Conservation (phyloP, 1,140 invertebrate species). For the Metaphire vulgaris region DNA sequence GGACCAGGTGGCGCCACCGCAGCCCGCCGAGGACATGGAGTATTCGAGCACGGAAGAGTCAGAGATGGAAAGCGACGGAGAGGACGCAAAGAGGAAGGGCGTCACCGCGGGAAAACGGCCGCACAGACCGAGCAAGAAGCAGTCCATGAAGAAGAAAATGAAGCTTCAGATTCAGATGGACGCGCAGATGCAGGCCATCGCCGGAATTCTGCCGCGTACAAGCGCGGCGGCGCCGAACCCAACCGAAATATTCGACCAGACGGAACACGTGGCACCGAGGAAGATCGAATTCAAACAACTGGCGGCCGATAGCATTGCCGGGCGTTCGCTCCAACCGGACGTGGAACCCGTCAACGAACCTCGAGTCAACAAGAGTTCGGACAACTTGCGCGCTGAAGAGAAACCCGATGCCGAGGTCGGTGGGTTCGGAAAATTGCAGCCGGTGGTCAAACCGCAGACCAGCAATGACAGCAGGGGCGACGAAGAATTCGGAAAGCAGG, state of each 20-base stretch:
- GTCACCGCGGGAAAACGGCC: background rate
- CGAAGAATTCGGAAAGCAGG: slow-evolving; percentile 32
- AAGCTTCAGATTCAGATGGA: slow-evolving; percentile 16
- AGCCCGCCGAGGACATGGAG: slow-evolving; percentile 32
- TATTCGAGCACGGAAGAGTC: slow-evolving; percentile 60
- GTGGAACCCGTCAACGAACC: background rate
- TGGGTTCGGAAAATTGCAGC: slow-evolving; percentile 35
- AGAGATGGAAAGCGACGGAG: slow-evolving; percentile 69
- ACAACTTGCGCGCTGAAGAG: slow-evolving; percentile 10
- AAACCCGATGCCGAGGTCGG: slow-evolving; percentile 36
- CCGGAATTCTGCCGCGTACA: slow-evolving; percentile 6
- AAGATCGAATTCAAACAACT: slow-evolving; percentile 65
- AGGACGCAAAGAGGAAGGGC: slow-evolving; percentile 37
- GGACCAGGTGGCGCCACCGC: slow-evolving; percentile 16
- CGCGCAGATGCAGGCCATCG: slow-evolving; percentile 14
- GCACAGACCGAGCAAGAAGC: background rate
- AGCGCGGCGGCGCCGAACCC: slow-evolving; percentile 37
- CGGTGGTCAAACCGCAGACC: slow-evolving; percentile 44
- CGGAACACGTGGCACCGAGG: slow-evolving; percentile 37
- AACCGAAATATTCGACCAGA: slow-evolving; percentile 40
- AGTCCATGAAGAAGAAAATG: background rate
- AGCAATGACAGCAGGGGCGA: slow-evolving; percentile 36
- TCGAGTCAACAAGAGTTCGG: slow-evolving; percentile 38
- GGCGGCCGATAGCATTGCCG: slow-evolving; percentile 36
- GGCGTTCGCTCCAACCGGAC: slow-evolving; percentile 14